Base-by-base conservation (phyloP, 2,888 invertebrate species). In the Leptinotarsa tumamoca region DNA sequence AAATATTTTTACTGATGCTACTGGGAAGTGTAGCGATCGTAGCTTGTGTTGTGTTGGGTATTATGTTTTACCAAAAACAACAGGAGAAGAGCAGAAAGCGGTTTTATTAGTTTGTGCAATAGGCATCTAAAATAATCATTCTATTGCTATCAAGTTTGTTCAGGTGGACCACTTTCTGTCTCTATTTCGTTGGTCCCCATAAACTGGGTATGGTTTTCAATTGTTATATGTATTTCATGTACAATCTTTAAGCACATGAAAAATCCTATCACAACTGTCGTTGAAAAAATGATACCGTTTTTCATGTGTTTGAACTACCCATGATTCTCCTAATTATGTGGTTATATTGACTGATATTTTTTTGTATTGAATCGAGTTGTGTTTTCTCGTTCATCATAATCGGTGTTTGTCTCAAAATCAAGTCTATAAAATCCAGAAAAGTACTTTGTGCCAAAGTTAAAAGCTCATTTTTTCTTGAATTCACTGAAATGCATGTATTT, bases 51-150 rank as follows among this genome's bases (percentile, higher is more conserved):
- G 95, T 98, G 4, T 92, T 98, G 72, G 97, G 95, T 49, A 95
- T 98, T 78, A 95, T 98, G 91, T 95, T 96, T 87, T 98, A 98
- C 87, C 96, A 97, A 87, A 98, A 98, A 86, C 93, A 95, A 77
- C 95, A 96, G 86, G 96, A 97, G 86, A 94, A 95, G 81, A 94
- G 94, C 76, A 92, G 96, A 84, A 98, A 98, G 89, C 92, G 98
- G 84, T 95, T 97, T 89, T 94, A 94, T 86, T 94, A 89, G 15
- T 15, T 51, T 67, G 4, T 51, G 49, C 33, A 33, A 63, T 73
- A 49, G 49, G 71, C 17, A 67, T 23, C 21, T 54, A 33, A 17
- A 17, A 18, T 58, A 21, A 61, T 21, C 15, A 58, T 13, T 4
- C 21, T n/a, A 21, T 66, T 66, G 27, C 15, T 3, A 23, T 43